Evolutionary conservation across 2,797 vertebrate genomes (phyloP), one percentile per base, ranked within the genome.

Genomic region (Linurgus olivaceus): DNA sequence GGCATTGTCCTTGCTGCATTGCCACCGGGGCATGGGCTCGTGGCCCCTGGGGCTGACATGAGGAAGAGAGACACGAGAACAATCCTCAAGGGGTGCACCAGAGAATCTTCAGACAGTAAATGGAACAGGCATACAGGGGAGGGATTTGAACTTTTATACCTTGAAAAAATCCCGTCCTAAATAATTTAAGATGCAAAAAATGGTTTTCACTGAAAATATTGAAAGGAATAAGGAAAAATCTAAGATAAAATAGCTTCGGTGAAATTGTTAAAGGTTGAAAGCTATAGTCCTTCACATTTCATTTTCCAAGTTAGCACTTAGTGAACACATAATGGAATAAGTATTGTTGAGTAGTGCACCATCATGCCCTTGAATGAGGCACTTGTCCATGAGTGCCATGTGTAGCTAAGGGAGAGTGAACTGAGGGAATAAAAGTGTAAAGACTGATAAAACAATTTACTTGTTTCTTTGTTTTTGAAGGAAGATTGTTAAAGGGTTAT

Each of bases 1-100:
- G 10, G 17, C 15, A n/a, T 3, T 1, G 0, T 4, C 3, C 4
- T 9, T 35, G 13, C 58, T 66, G n/a, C 6, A 1, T 8, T 9
- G 11, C 4, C n/a, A 4, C 9, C 24, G 50, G 31, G 29, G 2
- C 62, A 45, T 26, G 10, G 19, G 4, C 9, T 54, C 2, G 2
- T 1, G 5, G 13, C 1, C 17, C 7, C 1, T 1, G 42, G 25
- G 12, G 10, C 26, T 85, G 38, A 11, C 4, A 1, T 3, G 13
- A 10, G 11, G 11, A n/a, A 31, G 24, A 57, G 15, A 45, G 21
- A 35, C 6, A 6, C 16, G 23, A 47, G 12, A 78, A 68, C 15
- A 21, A 8, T 35, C 9, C 14, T 55, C 65, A 54, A 42, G 55
- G 70, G 17, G 8, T 48, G 20, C 31, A 17, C 19, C 7, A 51